Percentiles rank a stretch among this genome's conserved stretches.
phyloP scores from a whole-genome alignment of 2,888 invertebrate species.

The Leptinotarsa haldemani region DNA sequence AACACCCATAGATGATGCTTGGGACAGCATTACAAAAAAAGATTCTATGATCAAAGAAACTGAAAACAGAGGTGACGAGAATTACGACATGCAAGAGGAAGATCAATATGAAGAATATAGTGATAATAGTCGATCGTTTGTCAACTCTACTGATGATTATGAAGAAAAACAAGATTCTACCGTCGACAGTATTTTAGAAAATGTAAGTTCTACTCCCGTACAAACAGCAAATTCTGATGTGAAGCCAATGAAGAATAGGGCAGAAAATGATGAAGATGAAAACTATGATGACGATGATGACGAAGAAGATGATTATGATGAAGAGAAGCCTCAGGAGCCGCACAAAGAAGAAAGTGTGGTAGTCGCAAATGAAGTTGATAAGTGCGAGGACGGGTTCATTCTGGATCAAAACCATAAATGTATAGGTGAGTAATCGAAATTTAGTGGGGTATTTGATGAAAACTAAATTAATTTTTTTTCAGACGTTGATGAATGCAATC shows the following conservation, averaged over 20 bases:
- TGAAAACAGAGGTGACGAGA: slow-evolving; percentile 25
- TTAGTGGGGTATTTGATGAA: neutral
- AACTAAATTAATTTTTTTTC: slow-evolving; percentile 46
- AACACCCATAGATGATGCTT: neutral
- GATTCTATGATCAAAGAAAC: slow-evolving; percentile 6
- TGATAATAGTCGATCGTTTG: neutral
- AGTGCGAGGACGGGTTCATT: slow-evolving; percentile 61
- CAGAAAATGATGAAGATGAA: slow-evolving; percentile 13
- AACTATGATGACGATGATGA: slow-evolving; percentile 26
- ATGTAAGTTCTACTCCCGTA: neutral
- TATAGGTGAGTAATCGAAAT: slow-evolving; percentile 57
- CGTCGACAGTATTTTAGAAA: neutral
- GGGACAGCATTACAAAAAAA: neutral
- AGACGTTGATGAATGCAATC: slow-evolving; percentile 66
- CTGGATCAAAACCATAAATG: slow-evolving; percentile 66
- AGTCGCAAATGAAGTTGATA: slow-evolving; percentile 28
- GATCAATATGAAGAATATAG: neutral
- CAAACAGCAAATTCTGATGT: neutral
- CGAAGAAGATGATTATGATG: slow-evolving; percentile 21
- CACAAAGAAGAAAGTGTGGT: slow-evolving; percentile 35
- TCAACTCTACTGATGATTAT: neutral
- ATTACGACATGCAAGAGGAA: neutral
- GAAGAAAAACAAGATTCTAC: neutral
- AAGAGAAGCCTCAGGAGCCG: slow-evolving; percentile 21
- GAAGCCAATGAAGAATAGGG: neutral